Conservation (phyloP, 2,797 vertebrate genomes). For the Amblyopsis hoosieri region DNA sequence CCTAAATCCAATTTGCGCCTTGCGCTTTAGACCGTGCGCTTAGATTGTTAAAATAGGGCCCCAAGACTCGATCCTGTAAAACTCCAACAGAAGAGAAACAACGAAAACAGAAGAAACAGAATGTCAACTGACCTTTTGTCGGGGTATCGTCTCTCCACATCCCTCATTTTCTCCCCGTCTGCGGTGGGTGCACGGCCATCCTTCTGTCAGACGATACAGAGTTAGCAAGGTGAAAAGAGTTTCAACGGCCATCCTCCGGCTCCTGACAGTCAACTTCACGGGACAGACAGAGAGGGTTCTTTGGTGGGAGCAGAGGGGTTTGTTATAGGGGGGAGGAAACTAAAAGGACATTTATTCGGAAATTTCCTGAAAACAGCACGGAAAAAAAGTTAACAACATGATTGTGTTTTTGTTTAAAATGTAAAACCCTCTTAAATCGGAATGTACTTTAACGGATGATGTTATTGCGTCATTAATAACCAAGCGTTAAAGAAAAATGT, state of each 20-base stretch:
- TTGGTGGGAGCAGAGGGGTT: neutral
- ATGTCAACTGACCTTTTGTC: constrained; percentile 66
- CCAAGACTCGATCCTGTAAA: too few species aligned
- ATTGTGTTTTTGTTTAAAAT: too few species aligned
- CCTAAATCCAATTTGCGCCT: too few species aligned
- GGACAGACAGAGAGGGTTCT: constrained; percentile 3
- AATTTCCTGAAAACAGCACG: neutral
- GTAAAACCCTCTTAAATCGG: too few species aligned
- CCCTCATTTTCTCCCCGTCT: constrained; percentile 40
- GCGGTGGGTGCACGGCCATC: constrained; percentile 33
- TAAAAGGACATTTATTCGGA: neutral
- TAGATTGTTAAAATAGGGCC: too few species aligned
- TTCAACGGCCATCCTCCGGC: neutral
- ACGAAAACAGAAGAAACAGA: neutral
- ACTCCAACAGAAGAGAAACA: too few species aligned
- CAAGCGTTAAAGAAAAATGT: too few species aligned
- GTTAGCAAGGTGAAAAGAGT: constrained; percentile 26
- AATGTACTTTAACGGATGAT: too few species aligned
- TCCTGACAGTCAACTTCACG: neutral
- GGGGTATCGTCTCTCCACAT: constrained; percentile 46
- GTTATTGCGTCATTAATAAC: too few species aligned
- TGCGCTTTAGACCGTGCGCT: too few species aligned
- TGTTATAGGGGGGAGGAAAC: neutral
- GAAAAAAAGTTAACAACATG: too few species aligned
- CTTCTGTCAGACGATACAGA: constrained; percentile 49